phyloP scores from a whole-genome alignment of 2,888 invertebrate species.

The Ptychoptera contaminata region DNA sequence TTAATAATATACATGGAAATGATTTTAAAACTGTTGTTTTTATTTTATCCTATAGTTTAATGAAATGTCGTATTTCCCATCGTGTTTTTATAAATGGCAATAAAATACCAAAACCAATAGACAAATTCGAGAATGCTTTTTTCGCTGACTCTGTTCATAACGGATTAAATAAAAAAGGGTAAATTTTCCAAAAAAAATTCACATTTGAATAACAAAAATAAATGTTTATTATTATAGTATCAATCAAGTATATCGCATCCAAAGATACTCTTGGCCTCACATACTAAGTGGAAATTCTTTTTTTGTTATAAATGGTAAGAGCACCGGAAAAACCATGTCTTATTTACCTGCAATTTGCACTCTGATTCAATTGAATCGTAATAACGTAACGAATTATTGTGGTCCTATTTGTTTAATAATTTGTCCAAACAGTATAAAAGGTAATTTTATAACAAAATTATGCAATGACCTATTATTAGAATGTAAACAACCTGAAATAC shows the following conservation, averaged over 20 bases:
- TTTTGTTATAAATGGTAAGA: slow-evolving; percentile 41
- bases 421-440: too few relatives aligned
- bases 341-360: slow-evolving; percentile 52
- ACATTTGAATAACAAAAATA: not conserved
- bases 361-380: slow-evolving; percentile 25
- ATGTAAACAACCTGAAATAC: not conserved
- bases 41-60: not conserved
- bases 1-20: too few relatives aligned
- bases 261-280: slow-evolving; percentile 55
- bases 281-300: slow-evolving; percentile 47
- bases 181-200: slow-evolving; percentile 3
- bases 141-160: slow-evolving; percentile 17
- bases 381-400: too few relatives aligned
- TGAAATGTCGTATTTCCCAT: slow-evolving; percentile 8
- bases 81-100: slow-evolving; percentile 20
- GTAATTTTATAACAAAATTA: too few relatives aligned
- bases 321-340: slow-evolving; percentile 53
- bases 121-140: slow-evolving; percentile 14
- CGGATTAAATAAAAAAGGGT: slow-evolving; percentile 17
- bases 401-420: too few relatives aligned
- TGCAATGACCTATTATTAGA: too few relatives aligned
- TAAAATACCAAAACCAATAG: slow-evolving; percentile 14
- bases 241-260: slow-evolving; percentile 31
- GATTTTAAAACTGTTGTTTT: too few relatives aligned
- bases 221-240: slow-evolving; percentile 10